Base-by-base conservation (phyloP, 2,113 vertebrate species). In the Chamaetylas fuelleborni region DNA sequence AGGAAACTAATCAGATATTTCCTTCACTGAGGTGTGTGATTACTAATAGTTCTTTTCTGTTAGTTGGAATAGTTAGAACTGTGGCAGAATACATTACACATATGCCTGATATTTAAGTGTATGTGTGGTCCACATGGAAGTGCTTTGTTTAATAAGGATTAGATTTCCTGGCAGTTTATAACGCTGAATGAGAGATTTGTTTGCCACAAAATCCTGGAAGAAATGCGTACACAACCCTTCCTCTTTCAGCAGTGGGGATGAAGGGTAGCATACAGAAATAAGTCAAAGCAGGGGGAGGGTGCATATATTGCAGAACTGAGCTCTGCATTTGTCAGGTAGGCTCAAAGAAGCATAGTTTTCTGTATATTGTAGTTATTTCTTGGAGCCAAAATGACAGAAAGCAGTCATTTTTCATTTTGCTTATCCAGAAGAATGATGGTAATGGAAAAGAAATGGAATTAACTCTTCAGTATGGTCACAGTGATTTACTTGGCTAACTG, bases 391-490 rank as follows among this genome's bases (percentile, higher is more conserved):
- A 90, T 19, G 48, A 94, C 71, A 92, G 91, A 97, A 97, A 97
- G 73, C 36, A 94, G 81, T 85, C 40, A 84, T 93, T 93, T 97
- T 97, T 95, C 74, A 93, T 96, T 97, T 96, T 96, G 78, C 66
- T 96, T 97, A 96, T 95, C 72, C 85, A 96, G 64, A 93, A 94
- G 79, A 96, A 96, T 85, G 89, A 96, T 92, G 71, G 86, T 95
- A 96, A 97, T 93, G 88, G 66, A 97, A 97, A 97, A 96, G 79
- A 97, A 97, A 97, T 93, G 40, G 82, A 97, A 93, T 97, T 96
- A 96, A 93, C 88, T 94, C 90, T 92, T 91, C 81, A 60, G 31
- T 92, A 96, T 93, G 91, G 90, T 97, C 85, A 95, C 51, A 96
- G 88, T 89, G 83, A 96, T 91, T 94, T 97, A 93, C 47, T 80